Percentiles rank a stretch among this genome's conserved stretches.
phyloP scores from a whole-genome alignment of 2,797 vertebrate genomes.

The Calcarius lapponicus region DNA sequence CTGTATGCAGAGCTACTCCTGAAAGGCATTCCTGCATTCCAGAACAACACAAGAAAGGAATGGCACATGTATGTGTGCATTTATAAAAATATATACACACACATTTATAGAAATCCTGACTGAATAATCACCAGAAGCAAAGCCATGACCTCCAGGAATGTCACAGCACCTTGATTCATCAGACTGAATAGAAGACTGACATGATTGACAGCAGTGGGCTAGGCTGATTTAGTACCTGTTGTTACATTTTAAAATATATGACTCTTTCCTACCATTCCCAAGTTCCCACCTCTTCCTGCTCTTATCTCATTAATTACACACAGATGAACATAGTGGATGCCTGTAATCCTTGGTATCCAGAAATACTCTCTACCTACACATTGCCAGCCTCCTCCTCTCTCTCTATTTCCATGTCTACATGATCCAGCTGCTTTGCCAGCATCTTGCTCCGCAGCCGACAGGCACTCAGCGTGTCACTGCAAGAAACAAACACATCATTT shows the following conservation, averaged over 20 bases:
- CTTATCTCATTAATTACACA: background rate
- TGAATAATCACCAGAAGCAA: background rate
- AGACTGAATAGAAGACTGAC: background rate
- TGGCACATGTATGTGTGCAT: background rate
- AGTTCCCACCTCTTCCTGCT: background rate
- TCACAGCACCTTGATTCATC: background rate
- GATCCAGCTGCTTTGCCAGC: conserved; percentile 75
- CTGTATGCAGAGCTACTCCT: conserved; percentile 6
- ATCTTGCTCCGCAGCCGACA: conserved; percentile 74
- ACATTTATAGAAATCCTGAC: background rate
- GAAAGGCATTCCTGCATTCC: background rate
- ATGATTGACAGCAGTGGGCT: background rate
- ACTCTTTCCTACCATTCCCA: background rate
- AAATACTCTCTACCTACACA: conserved; percentile 72
- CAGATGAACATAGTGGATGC: background rate
- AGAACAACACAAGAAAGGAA: background rate
- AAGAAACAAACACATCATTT: background rate
- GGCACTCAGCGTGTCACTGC: conserved; percentile 76
- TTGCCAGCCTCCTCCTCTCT: conserved; percentile 75
- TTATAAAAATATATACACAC: background rate
- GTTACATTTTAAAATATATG: background rate
- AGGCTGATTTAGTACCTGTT: background rate
- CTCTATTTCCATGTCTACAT: conserved; percentile 73
- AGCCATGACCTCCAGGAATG: background rate
- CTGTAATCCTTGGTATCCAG: background rate